Conservation (phyloP, 2,888 invertebrate genomes). For the Zygogramma bicolorata region DNA sequence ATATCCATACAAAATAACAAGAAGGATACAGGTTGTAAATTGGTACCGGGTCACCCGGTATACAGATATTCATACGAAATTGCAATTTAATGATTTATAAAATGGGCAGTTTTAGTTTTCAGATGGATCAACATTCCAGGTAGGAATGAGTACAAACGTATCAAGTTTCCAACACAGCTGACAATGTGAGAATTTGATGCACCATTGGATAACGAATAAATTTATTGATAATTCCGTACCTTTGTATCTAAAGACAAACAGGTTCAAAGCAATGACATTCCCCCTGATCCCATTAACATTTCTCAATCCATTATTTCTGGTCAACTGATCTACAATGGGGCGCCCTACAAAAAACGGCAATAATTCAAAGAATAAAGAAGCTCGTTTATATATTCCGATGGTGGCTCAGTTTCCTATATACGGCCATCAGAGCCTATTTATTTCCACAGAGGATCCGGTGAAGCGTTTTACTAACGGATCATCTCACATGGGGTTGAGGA, state of each 20-base stretch:
- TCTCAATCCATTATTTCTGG: conserved; percentile 45
- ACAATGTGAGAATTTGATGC: too few species aligned
- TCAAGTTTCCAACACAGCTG: too few species aligned
- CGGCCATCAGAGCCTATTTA: conserved; percentile 65
- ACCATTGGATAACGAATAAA: neutral
- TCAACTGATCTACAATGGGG: conserved; percentile 44
- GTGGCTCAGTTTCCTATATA: conserved; percentile 61
- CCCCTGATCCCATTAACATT: conserved; percentile 46
- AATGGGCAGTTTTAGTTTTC: too few species aligned
- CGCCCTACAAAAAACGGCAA: conserved; percentile 48
- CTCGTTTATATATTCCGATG: conserved; percentile 60
- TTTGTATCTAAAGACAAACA: neutral
- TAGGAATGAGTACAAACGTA: too few species aligned
- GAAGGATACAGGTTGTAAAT: too few species aligned
- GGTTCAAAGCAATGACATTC: neutral
- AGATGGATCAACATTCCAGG: too few species aligned
- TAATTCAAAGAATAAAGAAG: conserved; percentile 58
- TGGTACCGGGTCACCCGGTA: too few species aligned
- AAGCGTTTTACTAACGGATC: conserved; percentile 65
- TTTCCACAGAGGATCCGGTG: conserved; percentile 62
- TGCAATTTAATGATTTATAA: too few species aligned
- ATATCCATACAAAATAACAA: too few species aligned
- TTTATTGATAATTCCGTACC: neutral
- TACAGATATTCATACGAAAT: too few species aligned
- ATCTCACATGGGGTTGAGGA: conserved; percentile 62